Conservation (phyloP, 2,797 vertebrate genomes). For the Podargus strigoides region DNA sequence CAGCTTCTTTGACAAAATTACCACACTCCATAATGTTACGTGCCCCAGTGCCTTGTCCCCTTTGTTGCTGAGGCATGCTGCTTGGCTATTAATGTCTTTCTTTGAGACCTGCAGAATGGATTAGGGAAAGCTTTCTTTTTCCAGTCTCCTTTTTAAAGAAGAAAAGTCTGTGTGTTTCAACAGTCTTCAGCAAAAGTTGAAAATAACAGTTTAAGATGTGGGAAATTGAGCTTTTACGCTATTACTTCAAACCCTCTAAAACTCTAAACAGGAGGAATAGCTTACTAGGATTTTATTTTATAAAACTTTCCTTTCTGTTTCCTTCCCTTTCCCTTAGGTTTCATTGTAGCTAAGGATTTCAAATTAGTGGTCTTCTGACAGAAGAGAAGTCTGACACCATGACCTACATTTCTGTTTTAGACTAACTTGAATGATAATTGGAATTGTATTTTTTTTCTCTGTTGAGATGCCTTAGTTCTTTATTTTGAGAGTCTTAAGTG, state of each 20-base stretch:
- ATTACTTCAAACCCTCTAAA: neutral
- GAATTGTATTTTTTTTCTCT: neutral
- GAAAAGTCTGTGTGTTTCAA: neutral
- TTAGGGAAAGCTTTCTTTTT: neutral
- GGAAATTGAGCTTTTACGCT: neutral
- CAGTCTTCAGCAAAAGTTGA: neutral
- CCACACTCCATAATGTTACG: neutral
- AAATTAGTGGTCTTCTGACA: neutral
- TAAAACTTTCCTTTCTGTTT: neutral
- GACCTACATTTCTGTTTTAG: neutral
- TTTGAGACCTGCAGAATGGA: neutral
- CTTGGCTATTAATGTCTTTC: neutral
- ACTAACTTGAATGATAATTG: neutral
- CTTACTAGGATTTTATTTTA: neutral
- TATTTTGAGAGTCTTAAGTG: neutral
- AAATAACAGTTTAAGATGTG: neutral
- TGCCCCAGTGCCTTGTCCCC: neutral
- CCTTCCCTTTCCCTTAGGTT: neutral
- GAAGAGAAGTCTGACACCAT: neutral
- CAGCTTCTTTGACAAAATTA: constrained; percentile 30
- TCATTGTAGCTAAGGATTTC: neutral
- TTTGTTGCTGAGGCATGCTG: neutral
- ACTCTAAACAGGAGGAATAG: neutral
- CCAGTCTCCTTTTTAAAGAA: neutral
- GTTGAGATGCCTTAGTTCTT: neutral